Evolutionary conservation across 1,140 invertebrate species (phyloP).

Genomic region (Hylaeus anthracinus): DNA sequence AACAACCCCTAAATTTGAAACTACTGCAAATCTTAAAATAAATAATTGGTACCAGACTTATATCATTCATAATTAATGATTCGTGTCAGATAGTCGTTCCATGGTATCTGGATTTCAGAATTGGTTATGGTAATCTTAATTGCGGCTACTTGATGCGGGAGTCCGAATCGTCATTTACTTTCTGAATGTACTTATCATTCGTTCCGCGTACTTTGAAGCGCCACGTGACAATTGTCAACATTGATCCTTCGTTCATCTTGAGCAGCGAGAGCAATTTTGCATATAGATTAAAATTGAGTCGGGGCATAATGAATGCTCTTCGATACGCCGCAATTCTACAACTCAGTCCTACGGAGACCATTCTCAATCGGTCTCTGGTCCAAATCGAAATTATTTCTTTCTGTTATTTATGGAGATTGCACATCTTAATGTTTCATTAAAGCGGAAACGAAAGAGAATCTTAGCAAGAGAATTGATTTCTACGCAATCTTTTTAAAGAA

Average conservation of each 20-base stretch:
- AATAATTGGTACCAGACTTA: too few species aligned
- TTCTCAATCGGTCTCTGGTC: constrained; percentile 1
- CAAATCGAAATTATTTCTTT: background rate
- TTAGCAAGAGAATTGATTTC: too few species aligned
- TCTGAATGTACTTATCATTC: background rate
- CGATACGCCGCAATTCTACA: constrained; percentile 33
- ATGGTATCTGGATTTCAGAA: background rate
- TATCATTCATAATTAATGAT: background rate
- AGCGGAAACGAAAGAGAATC: too few species aligned
- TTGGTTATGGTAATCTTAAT: too few species aligned
- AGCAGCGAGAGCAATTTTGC: constrained; percentile 29
- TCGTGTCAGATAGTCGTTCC: background rate
- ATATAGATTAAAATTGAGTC: constrained; percentile 35
- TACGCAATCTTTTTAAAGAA: too few species aligned
- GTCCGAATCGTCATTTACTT: background rate
- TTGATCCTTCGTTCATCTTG: constrained; percentile 17
- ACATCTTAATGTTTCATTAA: too few species aligned
- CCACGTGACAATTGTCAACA: constrained; percentile 19
- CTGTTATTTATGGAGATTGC: background rate
- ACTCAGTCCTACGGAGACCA: constrained; percentile 1
- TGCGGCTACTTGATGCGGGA: background rate
- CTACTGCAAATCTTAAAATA: too few species aligned
- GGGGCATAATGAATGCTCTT: constrained; percentile 28
- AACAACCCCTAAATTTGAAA: too few species aligned
- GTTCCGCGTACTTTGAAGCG: background rate